Conservation (phyloP, 2,888 invertebrate species). For the Eurytoma californica region DNA sequence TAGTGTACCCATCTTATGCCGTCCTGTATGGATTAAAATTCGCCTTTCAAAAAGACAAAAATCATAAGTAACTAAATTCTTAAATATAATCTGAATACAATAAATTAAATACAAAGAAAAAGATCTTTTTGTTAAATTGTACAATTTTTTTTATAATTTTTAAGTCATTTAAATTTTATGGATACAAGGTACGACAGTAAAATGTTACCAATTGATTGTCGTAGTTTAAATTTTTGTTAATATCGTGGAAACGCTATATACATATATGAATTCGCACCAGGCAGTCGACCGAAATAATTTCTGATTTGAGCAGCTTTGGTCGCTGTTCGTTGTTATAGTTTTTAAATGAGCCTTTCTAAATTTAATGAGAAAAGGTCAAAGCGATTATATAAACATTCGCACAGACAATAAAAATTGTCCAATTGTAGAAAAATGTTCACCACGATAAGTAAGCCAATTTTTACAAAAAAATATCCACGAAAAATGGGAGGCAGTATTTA, state of each 20-base stretch:
- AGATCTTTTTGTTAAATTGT: background rate
- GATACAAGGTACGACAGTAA: no score
- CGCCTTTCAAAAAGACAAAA: conserved; percentile 10
- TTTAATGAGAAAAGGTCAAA: conserved; percentile 17
- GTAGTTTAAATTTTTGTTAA: conserved; percentile 8
- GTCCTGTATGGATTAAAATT: conserved; percentile 26
- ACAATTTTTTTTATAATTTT: background rate
- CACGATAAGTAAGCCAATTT: conserved; percentile 7
- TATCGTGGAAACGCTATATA: background rate
- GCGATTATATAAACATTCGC: conserved; percentile 45
- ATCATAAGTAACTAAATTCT: background rate
- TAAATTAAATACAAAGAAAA: background rate
- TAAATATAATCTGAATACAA: background rate
- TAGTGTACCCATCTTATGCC: conserved; percentile 30
- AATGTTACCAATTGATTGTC: background rate
- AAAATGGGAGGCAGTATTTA: conserved; percentile 45
- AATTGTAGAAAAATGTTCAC: conserved; percentile 53
- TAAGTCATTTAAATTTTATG: background rate
- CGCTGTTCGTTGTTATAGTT: conserved; percentile 13
- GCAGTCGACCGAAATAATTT: background rate
- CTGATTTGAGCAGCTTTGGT: background rate
- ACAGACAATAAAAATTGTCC: conserved; percentile 65
- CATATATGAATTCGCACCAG: background rate
- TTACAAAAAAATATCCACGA: conserved; percentile 21
- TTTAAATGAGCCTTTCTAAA: conserved; percentile 5